Base-by-base conservation (phyloP, 2,797 vertebrate species). In the Phrynocephalus vlangalii region DNA sequence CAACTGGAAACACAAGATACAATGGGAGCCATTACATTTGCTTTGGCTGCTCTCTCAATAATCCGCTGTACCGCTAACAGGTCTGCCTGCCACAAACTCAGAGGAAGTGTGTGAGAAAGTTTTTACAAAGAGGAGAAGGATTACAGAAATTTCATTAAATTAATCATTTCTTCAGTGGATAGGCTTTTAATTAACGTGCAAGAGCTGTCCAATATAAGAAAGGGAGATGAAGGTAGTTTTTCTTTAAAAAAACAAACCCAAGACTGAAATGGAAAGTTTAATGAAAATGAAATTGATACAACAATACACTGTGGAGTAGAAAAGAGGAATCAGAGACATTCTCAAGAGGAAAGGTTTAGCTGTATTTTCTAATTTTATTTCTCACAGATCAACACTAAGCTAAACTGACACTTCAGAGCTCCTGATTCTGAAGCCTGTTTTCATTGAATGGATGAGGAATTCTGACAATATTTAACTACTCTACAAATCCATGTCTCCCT, bases 181-280 rank as follows among this genome's bases (percentile, higher is more conserved):
- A 92, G 85, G n/a, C 73, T 92, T 86, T 2, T 84, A 88, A 94
- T 92, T 92, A 91, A 73, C 30, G 67, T 82, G 18, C 82, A 86
- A 90, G 24, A 3, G 75, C 87, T 72, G 73, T 2, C 86, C 56
- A 13, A 0, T 91, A 78, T 84, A 87, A 84, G 68, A 78, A 87
- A 38, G 38, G 33, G 38, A 20, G 91, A 88, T 44, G 18, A 75
- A 13, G 52, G 52, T 9, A 10, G 52, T 70, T 86, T 83, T 75
- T 8, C 16, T 6, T 44, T 5, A 6, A 13, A 33, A 20, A 87
- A 84, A 90, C 52, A 56, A 56, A 44, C 3, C 38, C 38, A 44
- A 92, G 60, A 88, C 82, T 84, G 87, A 92, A 87, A 73, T 11
- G 83, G 67, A 84, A 44, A 81, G 68, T 79, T 83, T 86, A 91